Percentiles rank a stretch among this genome's conserved stretches.
Conservation (phyloP, 2,113 vertebrate genomes). For the Collichthys lucidus region DNA sequence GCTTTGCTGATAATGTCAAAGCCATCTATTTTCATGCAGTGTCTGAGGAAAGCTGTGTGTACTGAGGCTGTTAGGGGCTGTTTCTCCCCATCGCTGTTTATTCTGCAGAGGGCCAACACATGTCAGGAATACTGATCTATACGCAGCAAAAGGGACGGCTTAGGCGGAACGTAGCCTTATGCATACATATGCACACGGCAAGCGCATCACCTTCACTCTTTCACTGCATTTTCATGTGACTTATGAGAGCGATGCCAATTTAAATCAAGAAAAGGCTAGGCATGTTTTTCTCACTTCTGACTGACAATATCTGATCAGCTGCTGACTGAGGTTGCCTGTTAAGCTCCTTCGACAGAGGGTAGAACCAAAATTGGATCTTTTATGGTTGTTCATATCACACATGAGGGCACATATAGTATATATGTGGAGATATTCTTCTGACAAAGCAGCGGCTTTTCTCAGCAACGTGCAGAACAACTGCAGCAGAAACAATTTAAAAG, state of each 20-base stretch:
- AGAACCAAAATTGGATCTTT: conserved; percentile 63
- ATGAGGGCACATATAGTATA: conserved; percentile 37
- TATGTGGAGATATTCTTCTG: conserved; percentile 28
- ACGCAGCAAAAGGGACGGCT: conserved; percentile 47
- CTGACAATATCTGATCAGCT: conserved; percentile 76
- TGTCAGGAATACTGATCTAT: conserved; percentile 81
- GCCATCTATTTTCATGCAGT: conserved; percentile 80
- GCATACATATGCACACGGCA: conserved; percentile 65
- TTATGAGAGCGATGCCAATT: conserved; percentile 58
- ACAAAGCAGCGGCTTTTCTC: conserved; percentile 25
- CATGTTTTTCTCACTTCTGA: conserved; percentile 59
- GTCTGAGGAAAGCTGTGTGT: conserved; percentile 74
- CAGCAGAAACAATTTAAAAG: conserved; percentile 49
- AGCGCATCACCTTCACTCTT: conserved; percentile 39
- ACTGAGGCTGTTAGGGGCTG: conserved; percentile 73
- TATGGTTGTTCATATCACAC: conserved; percentile 46
- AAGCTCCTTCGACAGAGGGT: conserved; percentile 42
- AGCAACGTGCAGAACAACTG: conserved; percentile 21
- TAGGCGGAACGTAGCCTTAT: conserved; percentile 45
- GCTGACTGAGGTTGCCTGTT: conserved; percentile 60
- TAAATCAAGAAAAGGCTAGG: conserved; percentile 44
- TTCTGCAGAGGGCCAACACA: conserved; percentile 79
- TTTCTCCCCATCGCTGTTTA: conserved; percentile 75
- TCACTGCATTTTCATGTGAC: conserved; percentile 55
- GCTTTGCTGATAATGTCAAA: conserved; percentile 83